Evolutionary conservation across 2,797 vertebrate genomes (phyloP), one percentile per base, ranked within the genome.

Genomic region (Pseudopleuronectes americanus): DNA sequence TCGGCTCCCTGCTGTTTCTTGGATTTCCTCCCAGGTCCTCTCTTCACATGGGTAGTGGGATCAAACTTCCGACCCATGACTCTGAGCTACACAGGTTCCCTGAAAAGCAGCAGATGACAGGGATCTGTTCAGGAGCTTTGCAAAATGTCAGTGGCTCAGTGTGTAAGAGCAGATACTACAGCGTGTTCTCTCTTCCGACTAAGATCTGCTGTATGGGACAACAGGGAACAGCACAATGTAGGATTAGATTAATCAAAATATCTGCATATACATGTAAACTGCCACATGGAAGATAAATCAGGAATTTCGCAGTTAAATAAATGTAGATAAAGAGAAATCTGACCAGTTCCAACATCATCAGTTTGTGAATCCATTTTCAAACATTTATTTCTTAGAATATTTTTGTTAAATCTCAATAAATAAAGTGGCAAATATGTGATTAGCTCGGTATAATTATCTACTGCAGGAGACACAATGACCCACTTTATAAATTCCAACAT

Each of bases 21-120:
- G 64, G 96, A 74, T 84, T 99, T 98, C 31, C 94, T 95, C 41
- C 97, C 97, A 0, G 97, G 97, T 2, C 97, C 97, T 38, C 95
- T 92, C 77, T 96, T 97, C 87, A 94, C 95, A 81, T 95, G 93
- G 72, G 64, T 95, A 41, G 90, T 93, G 68, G 96, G 96, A 87
- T 99, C 97, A 77, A 99, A 90, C 73, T 96, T 98, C 36, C 97
- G 94, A 84, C 97, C 97, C 97, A 99, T 99, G 80, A 77, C 74
- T 87, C 67, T 55, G 19, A 75, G 55, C 62, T 87, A 84, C 22
- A 84, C 60, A 43, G 33, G 57, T 13, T 49, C 19, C 47, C 81
- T 89, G 62, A 52, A 79, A 72, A 49, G 12, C 2, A 62, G n/a
- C 49, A 17, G 7, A 51, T 19, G 72, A 21, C 28, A 36, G 36